Base-by-base conservation (phyloP, 2,797 vertebrate species). In the Setipinna tenuifilis region DNA sequence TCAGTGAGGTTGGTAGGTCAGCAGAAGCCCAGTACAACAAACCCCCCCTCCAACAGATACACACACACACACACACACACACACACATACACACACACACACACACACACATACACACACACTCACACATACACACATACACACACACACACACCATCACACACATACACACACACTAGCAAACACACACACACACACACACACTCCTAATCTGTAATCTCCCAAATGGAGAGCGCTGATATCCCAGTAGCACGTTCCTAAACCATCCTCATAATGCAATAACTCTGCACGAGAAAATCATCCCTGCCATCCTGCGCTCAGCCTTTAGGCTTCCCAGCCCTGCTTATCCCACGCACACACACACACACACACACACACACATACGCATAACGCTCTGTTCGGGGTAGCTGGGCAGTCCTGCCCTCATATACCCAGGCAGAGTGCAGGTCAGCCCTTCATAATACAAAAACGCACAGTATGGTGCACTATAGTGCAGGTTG, bases 131-230 rank as follows among this genome's bases (percentile, higher is more conserved):
- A 48, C 46, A 48, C 46, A 48, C 46, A 48, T 10, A 48, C 46
- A 48, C 46, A 48, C 46, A 48, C 46, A 48, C 46, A 48, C 46
- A 48, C 46, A 48, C 35, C 35, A 41, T 4, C 46, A 54, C 50
- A 54, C 50, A 54, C 50, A 54, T 7, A 54, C 50, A 54, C 50
- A 54, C 50, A 54, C 50, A 54, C 50, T 3, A 2, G 9, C 50
- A 54, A 2, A 54, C 50, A 54, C 50, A 54, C 50, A 54, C 50
- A 54, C 50, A 54, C 50, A 54, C 50, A 54, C 7, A 54, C 50
- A 54, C 50, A 54, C 50, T 28, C 71, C 35, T 78, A 78, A 78
- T 78, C 71, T 78, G 31, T 78, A 78, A 78, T 78, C 71, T 78
- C 31, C 71, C 71, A 0, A 21, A 21, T 6, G 41, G 71, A 78